Base-by-base conservation (phyloP, 2,113 vertebrate genomes). In the Bombycilla garrulus region DNA sequence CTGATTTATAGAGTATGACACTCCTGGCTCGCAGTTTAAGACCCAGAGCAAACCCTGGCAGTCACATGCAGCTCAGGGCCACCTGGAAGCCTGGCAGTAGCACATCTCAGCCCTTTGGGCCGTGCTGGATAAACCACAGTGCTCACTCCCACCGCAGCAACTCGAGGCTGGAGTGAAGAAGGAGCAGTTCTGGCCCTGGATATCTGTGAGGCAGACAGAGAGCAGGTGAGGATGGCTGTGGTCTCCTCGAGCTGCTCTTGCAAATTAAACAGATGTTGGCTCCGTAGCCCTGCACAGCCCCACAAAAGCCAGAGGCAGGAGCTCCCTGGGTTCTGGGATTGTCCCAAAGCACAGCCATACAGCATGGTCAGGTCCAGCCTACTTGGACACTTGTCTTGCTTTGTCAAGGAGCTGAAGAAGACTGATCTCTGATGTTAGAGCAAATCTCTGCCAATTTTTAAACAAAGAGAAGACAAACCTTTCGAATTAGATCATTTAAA, bases 311-410 rank as follows among this genome's bases (percentile, higher is more conserved):
- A n/a, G 8, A 0, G 38, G 48, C 65, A 90, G 65, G 62, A 84
- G 45, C 20, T 22, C 19, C 26, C 38, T 33, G 57, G 25, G 47
- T 4, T 64, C 42, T 64, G 44, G 4, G 31, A 10, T 22, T 38
- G 3, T 15, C 64, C 40, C 58, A 85, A 29, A 0, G 0, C 8
- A 26, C 23, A 48, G 17, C 8, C 36, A 23, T n/a, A 26, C 9
- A 80, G 26, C 25, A 9, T 0, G 7, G 12, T 3, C 20, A n/a
- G 33, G 12, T 7, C 0, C 0, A 64, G 17, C 38, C 12, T 74
- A 56, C 36, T 36, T 31, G 60, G 56, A 64, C 35, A 58, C 25
- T 38, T 4, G 0, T 20, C 9, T 14, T 44, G 44, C 36, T 16
- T 64, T 81, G 44, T 51, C 35, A 53, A 20, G 21, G 13, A 60